Percentiles rank a stretch among this genome's conserved stretches.
Evolutionary conservation across 92 coral and sea anemone species (phyloP).

Genomic region (Umimayanthus kanabou): DNA sequence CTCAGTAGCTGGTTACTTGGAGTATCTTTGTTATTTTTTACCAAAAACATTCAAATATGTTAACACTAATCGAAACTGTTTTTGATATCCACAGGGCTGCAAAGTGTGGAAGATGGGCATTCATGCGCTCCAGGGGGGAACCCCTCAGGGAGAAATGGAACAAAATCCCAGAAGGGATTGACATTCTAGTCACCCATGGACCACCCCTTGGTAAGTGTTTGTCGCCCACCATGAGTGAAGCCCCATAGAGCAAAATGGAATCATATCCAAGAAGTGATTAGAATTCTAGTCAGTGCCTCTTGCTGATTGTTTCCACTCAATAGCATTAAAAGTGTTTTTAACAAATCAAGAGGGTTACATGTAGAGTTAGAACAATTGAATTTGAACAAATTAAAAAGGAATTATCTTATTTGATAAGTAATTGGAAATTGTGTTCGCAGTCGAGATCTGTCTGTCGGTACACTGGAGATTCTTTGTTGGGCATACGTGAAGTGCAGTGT

Average conservation of each 20-base stretch:
- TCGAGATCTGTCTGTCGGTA: too few relatives aligned
- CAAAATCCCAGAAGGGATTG: slow-evolving; percentile 79
- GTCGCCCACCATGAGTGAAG: slow-evolving; percentile 74
- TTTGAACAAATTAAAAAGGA: slow-evolving; percentile 27
- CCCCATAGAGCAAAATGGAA: slow-evolving; percentile 73
- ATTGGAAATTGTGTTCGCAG: not conserved
- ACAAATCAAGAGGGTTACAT: not conserved
- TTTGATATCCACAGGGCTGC: slow-evolving; percentile 69
- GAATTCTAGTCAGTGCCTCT: slow-evolving; percentile 32
- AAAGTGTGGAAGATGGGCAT: slow-evolving; percentile 82
- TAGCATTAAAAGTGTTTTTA: not conserved
- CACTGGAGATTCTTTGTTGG: too few relatives aligned
- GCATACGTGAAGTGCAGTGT: too few relatives aligned
- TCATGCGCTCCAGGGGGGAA: slow-evolving; percentile 79
- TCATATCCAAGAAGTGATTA: slow-evolving; percentile 72
- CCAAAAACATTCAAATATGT: too few relatives aligned
- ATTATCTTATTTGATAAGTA: slow-evolving; percentile 76
- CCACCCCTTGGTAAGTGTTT: slow-evolving; percentile 86
- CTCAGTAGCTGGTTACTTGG: too few relatives aligned
- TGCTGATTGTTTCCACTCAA: too few relatives aligned
- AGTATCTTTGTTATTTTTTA: too few relatives aligned
- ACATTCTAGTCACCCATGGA: slow-evolving; percentile 90
- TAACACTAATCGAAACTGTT: not conserved
- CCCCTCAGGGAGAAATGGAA: slow-evolving; percentile 81
- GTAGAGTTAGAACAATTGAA: not conserved